Base-by-base conservation (phyloP, 2,888 invertebrate species). In the Cerastoderma edule region DNA sequence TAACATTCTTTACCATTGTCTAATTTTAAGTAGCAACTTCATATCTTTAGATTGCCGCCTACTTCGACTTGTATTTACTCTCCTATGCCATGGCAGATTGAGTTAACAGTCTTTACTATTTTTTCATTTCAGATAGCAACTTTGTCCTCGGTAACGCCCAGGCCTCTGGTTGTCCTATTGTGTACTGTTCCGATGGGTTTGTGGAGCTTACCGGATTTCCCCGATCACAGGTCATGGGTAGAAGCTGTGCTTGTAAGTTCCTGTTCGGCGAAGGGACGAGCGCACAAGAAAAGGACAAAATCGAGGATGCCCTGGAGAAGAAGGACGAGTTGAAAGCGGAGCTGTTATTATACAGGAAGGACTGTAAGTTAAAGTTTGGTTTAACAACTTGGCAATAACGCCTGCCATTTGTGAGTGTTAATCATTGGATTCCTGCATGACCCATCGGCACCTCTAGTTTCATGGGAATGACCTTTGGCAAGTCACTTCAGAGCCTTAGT, bases 111-210 rank as follows among this genome's bases (percentile, higher is more conserved):
- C 6, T 24, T 24, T 56, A 27, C 19, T 56, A 13, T 82, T 44
- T 66, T 70, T 53, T 66, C 97, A 27, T 97, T 97, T 70, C 86
- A 89, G 88, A 89, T 60, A 98, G 98, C 95, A 99, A 98, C 94
- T 99, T 99, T 94, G 95, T 99, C 93, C 95, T 99, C 95, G 99
- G 99, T 89, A 99, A 99, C 95, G 99, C 99, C 93, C 99, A 99
- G 95, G 99, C 99, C 93, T 76, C 85, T 92, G 99, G 99, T 94
- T 99, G 98, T 94, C 99, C 99, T 86, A 99, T 99, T 94, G 99
- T 99, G 91, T 99, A 99, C 95, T 99, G 99, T 95, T 99, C 99
- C 95, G 99, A 99, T 94, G 97, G 98, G 86, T 99, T 99, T 95
- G 98, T 98, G 95, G 99, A 99, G 95, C 97, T 99, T 94, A 98